Evolutionary conservation across 2,888 invertebrate genomes (phyloP).

Genomic region (Cerceris ruficornis): DNA sequence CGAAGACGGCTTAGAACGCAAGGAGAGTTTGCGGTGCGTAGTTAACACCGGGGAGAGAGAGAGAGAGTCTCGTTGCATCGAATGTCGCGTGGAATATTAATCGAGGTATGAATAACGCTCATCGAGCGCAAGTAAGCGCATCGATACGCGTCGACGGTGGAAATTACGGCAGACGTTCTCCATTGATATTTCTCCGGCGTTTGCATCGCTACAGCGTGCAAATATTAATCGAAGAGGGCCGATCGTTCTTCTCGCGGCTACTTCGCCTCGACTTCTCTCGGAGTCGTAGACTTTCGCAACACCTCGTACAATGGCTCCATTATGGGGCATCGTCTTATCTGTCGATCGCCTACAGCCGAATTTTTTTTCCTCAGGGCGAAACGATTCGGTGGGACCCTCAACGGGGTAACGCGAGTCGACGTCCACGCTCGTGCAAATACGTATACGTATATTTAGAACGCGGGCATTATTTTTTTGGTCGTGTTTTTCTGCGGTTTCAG

Average conservation of each 20-base stretch:
- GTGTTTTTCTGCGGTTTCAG: neutral
- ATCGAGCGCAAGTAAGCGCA: slow-evolving; percentile 30
- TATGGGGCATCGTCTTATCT: slow-evolving; percentile 26
- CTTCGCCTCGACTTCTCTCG: neutral
- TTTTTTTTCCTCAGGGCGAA: slow-evolving; percentile 11
- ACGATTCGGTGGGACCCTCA: neutral
- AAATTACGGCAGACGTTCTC: slow-evolving; percentile 21
- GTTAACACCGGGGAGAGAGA: slow-evolving; percentile 5
- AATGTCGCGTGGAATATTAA: slow-evolving; percentile 52
- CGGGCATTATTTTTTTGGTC: neutral
- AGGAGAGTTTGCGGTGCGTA: neutral
- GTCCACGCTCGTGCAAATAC: neutral
- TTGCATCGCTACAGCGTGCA: slow-evolving; percentile 1
- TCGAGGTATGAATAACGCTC: slow-evolving; percentile 55
- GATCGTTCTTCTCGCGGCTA: slow-evolving; percentile 6
- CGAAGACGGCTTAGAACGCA: neutral
- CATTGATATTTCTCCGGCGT: slow-evolving; percentile 41
- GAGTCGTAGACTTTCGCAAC: slow-evolving; percentile 33
- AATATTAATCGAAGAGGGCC: slow-evolving; percentile 25
- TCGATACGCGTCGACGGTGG: slow-evolving; percentile 29
- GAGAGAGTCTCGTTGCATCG: slow-evolving; percentile 18
- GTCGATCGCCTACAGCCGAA: slow-evolving; percentile 19
- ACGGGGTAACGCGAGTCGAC: neutral
- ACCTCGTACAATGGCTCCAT: slow-evolving; percentile 39
- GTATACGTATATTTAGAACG: slow-evolving; percentile 22